Evolutionary conservation across 2,888 invertebrate species (phyloP).

Genomic region (Proisotoma minuta): DNA sequence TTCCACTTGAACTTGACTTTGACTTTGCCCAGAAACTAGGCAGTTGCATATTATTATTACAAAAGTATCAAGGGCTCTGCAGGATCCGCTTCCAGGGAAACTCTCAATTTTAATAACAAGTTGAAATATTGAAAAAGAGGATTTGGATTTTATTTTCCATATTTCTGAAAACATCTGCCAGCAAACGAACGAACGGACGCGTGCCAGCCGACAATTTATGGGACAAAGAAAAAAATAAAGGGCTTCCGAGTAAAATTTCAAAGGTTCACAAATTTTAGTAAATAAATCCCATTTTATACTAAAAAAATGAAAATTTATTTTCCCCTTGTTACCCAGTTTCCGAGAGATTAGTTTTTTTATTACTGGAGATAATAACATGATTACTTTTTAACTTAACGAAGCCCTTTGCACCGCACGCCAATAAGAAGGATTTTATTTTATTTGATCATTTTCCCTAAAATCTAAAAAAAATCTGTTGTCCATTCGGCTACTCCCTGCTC

Average conservation of each 20-base stretch:
- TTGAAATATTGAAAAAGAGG: conserved; percentile 3
- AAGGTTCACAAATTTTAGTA: no score
- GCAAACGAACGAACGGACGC: neutral
- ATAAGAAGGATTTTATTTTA: neutral
- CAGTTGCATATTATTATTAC: no score
- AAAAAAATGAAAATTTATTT: conserved; percentile 4
- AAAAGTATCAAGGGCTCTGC: no score
- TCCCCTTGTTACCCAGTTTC: conserved; percentile 6
- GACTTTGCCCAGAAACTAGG: no score
- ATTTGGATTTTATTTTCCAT: conserved; percentile 4
- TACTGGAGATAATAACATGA: neutral
- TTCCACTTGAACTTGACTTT: no score
- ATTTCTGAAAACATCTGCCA: conserved; percentile 6
- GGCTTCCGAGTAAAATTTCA: no score
- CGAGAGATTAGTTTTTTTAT: conserved; percentile 5
- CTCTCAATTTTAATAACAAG: conserved; percentile 4
- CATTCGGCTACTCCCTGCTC: no score
- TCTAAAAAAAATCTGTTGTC: no score
- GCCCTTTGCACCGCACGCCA: neutral
- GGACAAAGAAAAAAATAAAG: neutral
- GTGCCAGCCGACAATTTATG: neutral
- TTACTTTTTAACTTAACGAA: neutral
- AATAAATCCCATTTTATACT: no score
- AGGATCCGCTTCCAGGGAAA: no score
- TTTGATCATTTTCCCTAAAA: neutral